phyloP scores from a whole-genome alignment of 1,140 invertebrate genomes.

The Oryzaephilus surinamensis region DNA sequence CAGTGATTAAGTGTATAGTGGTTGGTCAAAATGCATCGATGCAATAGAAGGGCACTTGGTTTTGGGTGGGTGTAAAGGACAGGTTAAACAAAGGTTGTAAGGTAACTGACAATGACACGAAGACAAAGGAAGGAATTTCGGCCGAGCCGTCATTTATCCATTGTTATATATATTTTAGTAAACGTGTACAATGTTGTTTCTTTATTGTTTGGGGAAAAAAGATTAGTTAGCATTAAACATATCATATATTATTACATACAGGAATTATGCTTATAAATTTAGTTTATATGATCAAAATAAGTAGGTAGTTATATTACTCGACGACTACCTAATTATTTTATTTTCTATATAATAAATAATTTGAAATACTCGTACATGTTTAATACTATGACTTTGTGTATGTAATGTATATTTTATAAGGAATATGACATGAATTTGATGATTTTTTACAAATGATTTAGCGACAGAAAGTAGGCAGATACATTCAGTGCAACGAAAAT shows the following conservation, averaged over 20 bases:
- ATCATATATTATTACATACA: no score
- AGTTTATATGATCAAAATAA: no score
- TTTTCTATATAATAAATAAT: no score
- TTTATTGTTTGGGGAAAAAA: constrained; percentile 12
- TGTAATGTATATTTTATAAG: no score
- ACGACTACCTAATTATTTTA: no score
- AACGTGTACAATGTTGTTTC: constrained; percentile 30
- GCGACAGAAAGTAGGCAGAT: constrained; percentile 19
- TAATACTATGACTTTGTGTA: no score
- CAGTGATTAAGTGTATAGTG: constrained; percentile 25
- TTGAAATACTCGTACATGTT: no score
- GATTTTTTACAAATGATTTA: constrained; percentile 19
- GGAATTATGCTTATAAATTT: no score
- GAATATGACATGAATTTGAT: constrained; percentile 9
- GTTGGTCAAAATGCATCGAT: constrained; percentile 35
- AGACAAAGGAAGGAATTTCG: constrained; percentile 50
- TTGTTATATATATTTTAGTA: constrained; percentile 27
- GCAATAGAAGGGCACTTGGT: constrained; percentile 37
- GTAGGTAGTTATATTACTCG: no score
- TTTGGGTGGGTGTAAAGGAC: constrained; percentile 36
- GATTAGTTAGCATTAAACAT: no score
- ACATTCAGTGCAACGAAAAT: constrained; percentile 26
- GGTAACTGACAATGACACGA: constrained; percentile 47
- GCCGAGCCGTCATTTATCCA: constrained; percentile 34
- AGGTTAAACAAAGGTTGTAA: constrained; percentile 30